phyloP scores from a whole-genome alignment of 2,797 vertebrate species.

The Spea hammondii region DNA sequence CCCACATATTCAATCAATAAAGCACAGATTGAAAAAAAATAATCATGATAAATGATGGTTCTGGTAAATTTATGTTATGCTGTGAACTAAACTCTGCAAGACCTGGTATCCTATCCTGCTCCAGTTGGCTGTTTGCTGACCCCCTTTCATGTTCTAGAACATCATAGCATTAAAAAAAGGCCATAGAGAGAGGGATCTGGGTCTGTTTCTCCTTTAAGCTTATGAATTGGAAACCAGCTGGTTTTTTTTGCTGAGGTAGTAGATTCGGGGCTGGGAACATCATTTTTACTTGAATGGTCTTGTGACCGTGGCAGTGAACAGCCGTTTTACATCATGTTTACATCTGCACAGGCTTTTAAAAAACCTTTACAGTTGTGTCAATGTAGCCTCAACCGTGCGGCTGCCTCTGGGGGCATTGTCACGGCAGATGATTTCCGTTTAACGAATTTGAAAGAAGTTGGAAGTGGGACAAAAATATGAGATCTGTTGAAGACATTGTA shows the following conservation, averaged over 20 bases:
- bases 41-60: no score
- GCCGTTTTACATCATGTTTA: slow-evolving; percentile 26
- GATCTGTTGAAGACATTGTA: slow-evolving; percentile 1
- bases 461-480: slow-evolving; percentile 6
- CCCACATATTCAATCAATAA: no score
- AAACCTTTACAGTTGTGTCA: slow-evolving; percentile 9
- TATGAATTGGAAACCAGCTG: background rate
- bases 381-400: background rate
- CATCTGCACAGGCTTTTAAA: slow-evolving; percentile 5
- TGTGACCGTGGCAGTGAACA: slow-evolving; percentile 4
- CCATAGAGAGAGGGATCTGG: no score
- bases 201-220: no score
- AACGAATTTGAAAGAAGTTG: slow-evolving; percentile 15
- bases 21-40: no score
- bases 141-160: no score
- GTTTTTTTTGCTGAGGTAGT: background rate
- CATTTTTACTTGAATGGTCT: background rate
- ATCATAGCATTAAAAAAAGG: no score
- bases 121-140: no score
- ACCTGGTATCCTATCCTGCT: no score
- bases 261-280: background rate
- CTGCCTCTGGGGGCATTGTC: slow-evolving; percentile 15
- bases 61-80: no score
- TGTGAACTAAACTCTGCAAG: no score
- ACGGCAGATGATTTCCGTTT: slow-evolving; percentile 7